These are phyloP conservation scores for Lepus townsendii DNA, from an alignment of 2,797 vertebrate species.

Conservation along the genomic window DNA sequence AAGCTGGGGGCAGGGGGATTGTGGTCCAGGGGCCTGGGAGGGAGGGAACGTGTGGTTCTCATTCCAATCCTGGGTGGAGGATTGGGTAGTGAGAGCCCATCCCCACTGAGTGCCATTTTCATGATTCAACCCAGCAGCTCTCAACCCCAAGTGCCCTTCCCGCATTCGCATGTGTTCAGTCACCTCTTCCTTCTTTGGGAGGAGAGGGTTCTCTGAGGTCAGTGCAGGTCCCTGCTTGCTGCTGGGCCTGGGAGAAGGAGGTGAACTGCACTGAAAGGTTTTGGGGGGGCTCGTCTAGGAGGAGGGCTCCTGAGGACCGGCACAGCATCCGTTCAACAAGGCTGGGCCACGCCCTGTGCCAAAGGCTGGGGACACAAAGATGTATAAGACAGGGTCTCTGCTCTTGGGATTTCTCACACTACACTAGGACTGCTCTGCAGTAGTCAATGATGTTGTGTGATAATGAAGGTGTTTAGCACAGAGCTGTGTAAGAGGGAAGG, in stretches of 20 bases:
- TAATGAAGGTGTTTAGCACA: background rate
- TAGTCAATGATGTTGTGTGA: background rate
- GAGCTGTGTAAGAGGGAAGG: background rate
- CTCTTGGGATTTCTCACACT: no score
- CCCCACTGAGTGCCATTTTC: background rate
- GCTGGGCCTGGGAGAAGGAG: background rate
- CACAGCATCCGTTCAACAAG: background rate
- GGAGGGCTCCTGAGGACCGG: background rate
- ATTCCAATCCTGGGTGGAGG: conserved; percentile 11
- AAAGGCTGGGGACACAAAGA: background rate
- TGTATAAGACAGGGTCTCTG: background rate
- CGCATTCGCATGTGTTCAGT: background rate
- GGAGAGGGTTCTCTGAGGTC: background rate
- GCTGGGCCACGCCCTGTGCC: background rate
- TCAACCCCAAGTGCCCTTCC: background rate
- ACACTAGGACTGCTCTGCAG: background rate
- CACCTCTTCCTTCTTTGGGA: background rate
- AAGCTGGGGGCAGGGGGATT: background rate
- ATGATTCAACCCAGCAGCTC: conserved; percentile 49
- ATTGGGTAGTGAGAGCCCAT: background rate
- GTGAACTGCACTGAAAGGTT: background rate
- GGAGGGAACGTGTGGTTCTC: background rate
- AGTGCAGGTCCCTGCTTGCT: background rate
- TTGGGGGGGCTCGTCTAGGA: background rate
- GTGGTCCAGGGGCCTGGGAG: background rate